Percentiles rank a stretch among this genome's conserved stretches.
These are phyloP conservation scores for Catocala nupta DNA, from an alignment of 2,888 invertebrate species.

Conservation along the genomic window DNA sequence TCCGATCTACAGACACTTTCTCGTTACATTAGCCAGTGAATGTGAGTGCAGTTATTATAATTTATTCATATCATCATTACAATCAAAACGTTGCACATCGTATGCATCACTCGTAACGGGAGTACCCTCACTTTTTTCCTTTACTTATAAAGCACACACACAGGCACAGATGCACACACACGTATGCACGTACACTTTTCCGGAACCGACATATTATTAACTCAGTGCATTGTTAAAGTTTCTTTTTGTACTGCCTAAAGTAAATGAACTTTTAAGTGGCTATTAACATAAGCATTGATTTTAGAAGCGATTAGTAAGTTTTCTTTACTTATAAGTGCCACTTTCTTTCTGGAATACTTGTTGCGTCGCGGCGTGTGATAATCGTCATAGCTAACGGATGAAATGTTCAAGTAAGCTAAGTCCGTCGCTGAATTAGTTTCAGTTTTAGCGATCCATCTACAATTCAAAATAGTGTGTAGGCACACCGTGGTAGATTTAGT, in stretches of 20 bases:
- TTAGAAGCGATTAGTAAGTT: constrained; percentile 14
- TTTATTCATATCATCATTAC: too few species aligned
- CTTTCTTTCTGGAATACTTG: constrained; percentile 5
- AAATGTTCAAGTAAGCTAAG: too few species aligned
- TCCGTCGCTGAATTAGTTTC: too few species aligned
- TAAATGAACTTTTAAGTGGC: constrained; percentile 26
- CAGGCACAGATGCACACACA: not conserved
- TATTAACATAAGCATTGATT: constrained; percentile 17
- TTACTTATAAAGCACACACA: not conserved
- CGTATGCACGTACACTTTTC: constrained; percentile 15
- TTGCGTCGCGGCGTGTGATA: too few species aligned
- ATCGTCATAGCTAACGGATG: too few species aligned
- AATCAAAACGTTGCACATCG: not conserved
- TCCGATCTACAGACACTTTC: too few species aligned
- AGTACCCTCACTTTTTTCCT: constrained; percentile 1
- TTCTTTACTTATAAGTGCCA: constrained; percentile 1
- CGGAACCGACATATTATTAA: constrained; percentile 12
- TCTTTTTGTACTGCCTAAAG: constrained; percentile 20
- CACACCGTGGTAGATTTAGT: too few species aligned
- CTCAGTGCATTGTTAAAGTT: constrained; percentile 22
- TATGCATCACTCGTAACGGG: not conserved
- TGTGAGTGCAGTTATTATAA: too few species aligned
- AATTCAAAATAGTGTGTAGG: too few species aligned
- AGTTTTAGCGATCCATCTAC: too few species aligned
- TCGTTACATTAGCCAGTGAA: too few species aligned